phyloP scores from a whole-genome alignment of 2,888 invertebrate genomes.

The Agonopterix arenella region DNA sequence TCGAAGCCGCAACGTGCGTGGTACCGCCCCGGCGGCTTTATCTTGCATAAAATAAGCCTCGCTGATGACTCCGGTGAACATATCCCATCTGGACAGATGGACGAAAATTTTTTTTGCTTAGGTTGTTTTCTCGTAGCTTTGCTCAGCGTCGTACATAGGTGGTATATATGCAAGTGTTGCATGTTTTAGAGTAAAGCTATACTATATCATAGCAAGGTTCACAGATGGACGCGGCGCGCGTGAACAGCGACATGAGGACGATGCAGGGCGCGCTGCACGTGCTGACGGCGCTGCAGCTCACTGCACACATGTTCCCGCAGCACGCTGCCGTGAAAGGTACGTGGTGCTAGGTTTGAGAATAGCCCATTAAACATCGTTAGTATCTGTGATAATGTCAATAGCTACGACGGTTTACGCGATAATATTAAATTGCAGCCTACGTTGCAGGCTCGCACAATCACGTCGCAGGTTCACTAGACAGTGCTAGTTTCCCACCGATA shows the following conservation, averaged over 20 bases:
- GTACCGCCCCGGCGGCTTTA: no score
- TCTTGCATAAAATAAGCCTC: no score
- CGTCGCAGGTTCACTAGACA: not conserved
- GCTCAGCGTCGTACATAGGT: no score
- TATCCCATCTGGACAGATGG: no score
- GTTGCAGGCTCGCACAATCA: conserved; percentile 3
- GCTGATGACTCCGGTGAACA: no score
- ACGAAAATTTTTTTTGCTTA: no score
- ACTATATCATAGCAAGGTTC: no score
- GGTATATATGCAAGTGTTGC: no score
- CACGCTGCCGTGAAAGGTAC: conserved; percentile 1
- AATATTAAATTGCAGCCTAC: not conserved
- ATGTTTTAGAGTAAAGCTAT: no score
- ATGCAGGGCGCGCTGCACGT: conserved; percentile 8
- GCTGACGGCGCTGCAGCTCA: conserved; percentile 16
- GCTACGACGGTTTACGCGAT: not conserved
- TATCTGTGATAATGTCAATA: not conserved
- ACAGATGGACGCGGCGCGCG: not conserved
- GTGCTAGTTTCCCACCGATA: no score
- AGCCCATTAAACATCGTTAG: not conserved
- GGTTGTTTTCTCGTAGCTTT: no score
- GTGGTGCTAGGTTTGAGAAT: conserved; percentile 4
- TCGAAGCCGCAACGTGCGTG: no score
- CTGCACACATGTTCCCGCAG: conserved; percentile 5
- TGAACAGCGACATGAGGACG: not conserved